Percentiles rank a stretch among this genome's conserved stretches.
Conservation (phyloP, 2,888 invertebrate species). For the Plebejus melissa region DNA sequence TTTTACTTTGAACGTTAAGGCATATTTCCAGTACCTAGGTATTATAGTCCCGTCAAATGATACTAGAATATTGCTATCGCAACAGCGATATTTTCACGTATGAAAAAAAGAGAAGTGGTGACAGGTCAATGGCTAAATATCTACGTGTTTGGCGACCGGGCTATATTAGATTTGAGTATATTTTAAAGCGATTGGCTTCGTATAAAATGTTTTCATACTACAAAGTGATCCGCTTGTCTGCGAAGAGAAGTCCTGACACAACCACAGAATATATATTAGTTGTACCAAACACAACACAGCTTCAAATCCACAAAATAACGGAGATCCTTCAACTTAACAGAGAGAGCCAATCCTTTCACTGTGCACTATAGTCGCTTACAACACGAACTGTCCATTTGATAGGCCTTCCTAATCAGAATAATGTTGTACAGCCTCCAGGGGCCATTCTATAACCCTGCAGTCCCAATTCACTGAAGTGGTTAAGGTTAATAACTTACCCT, state of each 20-base stretch:
- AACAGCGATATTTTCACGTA: too few relatives aligned
- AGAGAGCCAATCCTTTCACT: neutral
- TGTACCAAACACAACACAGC: neutral
- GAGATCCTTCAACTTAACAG: neutral
- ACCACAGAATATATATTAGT: too few relatives aligned
- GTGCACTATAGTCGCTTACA: neutral
- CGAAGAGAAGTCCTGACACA: neutral
- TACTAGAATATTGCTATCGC: too few relatives aligned
- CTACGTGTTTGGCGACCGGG: too few relatives aligned
- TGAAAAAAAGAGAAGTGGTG: too few relatives aligned
- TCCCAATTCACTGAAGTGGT: slow-evolving; percentile 3
- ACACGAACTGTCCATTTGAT: neutral
- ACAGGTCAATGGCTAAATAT: too few relatives aligned
- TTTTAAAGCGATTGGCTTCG: neutral
- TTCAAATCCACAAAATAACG: slow-evolving; percentile 1
- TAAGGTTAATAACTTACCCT: neutral
- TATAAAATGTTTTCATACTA: neutral
- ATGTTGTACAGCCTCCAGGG: neutral
- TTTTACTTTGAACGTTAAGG: too few relatives aligned
- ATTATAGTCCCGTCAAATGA: too few relatives aligned
- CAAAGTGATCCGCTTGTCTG: neutral
- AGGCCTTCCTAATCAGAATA: neutral
- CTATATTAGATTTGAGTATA: too few relatives aligned
- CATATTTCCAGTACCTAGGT: too few relatives aligned
- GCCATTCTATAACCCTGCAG: neutral